Conservation (phyloP, 2,888 invertebrate species). For the Lottia scabra region DNA sequence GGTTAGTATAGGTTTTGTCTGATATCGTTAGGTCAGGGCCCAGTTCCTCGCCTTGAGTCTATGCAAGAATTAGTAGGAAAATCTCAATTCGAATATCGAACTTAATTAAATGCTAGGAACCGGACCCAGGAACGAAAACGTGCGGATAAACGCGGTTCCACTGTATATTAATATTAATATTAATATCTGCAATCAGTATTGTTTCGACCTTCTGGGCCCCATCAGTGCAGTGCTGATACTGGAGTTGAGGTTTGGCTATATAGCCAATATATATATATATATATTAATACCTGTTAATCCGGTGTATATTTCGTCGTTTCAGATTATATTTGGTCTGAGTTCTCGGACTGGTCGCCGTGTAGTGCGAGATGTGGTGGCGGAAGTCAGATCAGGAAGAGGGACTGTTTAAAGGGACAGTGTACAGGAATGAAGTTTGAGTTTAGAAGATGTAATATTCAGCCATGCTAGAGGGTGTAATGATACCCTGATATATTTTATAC, state of each 20-base stretch:
- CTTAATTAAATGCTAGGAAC: no score
- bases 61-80: no score
- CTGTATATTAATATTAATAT: no score
- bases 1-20: neutral
- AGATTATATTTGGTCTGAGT: slow-evolving; percentile 3
- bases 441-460: slow-evolving; percentile 8
- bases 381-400: neutral
- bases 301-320: neutral
- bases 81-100: no score
- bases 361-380: slow-evolving; percentile 12
- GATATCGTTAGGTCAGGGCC: neutral
- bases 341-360: slow-evolving; percentile 11
- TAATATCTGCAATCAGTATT: no score
- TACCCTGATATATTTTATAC: neutral
- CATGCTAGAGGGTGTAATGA: neutral
- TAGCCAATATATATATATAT: no score
- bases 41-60: neutral
- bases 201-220: no score
- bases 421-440: slow-evolving; percentile 3
- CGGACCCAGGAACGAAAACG: no score
- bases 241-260: no score
- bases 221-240: no score
- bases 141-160: no score
- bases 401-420: slow-evolving; percentile 6
- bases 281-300: no score